Percentiles rank a stretch among this genome's conserved stretches.
Evolutionary conservation across 1,140 invertebrate species (phyloP).

Genomic region (Bombus affinis): DNA sequence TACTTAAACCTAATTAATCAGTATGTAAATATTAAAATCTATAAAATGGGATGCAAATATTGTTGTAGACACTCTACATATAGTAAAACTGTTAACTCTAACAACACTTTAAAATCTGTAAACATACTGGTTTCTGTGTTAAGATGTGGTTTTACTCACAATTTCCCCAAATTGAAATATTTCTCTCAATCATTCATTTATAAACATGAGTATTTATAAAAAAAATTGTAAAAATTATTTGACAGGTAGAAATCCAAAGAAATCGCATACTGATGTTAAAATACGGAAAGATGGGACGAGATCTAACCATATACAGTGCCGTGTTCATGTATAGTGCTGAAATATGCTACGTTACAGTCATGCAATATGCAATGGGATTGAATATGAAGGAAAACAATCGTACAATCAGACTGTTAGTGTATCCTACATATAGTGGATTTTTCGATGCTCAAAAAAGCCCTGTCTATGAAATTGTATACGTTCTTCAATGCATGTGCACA

Average conservation of each 20-base stretch:
- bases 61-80: no score
- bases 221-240: not conserved
- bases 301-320: slow-evolving; percentile 46
- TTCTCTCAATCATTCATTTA: no score
- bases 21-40: no score
- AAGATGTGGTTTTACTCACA: no score
- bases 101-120: no score
- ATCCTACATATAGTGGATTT: slow-evolving; percentile 50
- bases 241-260: slow-evolving; percentile 21
- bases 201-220: not conserved
- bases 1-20: no score
- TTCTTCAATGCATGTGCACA: slow-evolving; percentile 36
- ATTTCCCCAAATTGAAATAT: no score
- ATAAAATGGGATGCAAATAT: no score
- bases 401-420: slow-evolving; percentile 49
- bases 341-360: slow-evolving; percentile 33
- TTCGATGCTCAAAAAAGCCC: slow-evolving; percentile 36
- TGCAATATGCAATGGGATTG: slow-evolving; percentile 7
- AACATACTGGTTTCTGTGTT: no score
- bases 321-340: slow-evolving; percentile 57
- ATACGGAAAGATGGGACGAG: slow-evolving; percentile 49
- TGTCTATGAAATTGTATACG: slow-evolving; percentile 60
- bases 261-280: slow-evolving; percentile 49
- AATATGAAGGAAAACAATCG: slow-evolving; percentile 37
- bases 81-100: no score